Evolutionary conservation across 1,140 invertebrate genomes (phyloP).

Genomic region (Trichonephila inaurata): DNA sequence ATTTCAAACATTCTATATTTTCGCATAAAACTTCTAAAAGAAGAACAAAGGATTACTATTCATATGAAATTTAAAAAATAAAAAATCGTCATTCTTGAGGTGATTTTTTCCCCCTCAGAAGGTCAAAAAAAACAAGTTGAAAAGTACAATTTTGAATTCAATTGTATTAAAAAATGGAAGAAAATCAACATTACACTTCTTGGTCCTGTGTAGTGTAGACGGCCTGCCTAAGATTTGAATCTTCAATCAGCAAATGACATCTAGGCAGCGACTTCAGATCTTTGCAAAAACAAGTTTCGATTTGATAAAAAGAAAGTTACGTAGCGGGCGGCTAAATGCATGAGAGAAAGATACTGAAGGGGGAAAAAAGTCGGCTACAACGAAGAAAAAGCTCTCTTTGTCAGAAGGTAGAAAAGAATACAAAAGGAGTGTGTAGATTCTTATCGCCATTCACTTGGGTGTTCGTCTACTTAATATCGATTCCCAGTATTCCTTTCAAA

Average conservation of each 20-base stretch:
- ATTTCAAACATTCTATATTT: neutral
- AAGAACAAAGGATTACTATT: neutral
- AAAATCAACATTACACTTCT: constrained; percentile 53
- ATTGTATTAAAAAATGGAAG: constrained; percentile 42
- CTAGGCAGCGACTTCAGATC: constrained; percentile 11
- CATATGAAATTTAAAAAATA: neutral
- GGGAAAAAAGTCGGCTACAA: neutral
- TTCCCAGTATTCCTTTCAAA: constrained; percentile 38
- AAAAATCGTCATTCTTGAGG: neutral
- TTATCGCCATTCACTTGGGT: constrained; percentile 59
- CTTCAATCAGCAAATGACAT: constrained; percentile 73
- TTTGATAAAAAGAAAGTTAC: constrained; percentile 52
- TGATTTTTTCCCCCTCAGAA: neutral
- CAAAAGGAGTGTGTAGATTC: constrained; percentile 44
- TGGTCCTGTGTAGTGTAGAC: neutral
- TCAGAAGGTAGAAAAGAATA: constrained; percentile 64
- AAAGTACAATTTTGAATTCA: constrained; percentile 50
- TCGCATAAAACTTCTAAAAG: neutral
- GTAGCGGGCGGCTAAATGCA: constrained; percentile 36
- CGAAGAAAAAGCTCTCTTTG: constrained; percentile 18
- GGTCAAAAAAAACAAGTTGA: neutral
- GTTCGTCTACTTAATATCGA: constrained; percentile 50
- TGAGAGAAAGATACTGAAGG: constrained; percentile 10
- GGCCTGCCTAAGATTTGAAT: constrained; percentile 25
- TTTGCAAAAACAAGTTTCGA: constrained; percentile 48